phyloP scores from a whole-genome alignment of 2,113 vertebrate species.

The Penelope pileata region DNA sequence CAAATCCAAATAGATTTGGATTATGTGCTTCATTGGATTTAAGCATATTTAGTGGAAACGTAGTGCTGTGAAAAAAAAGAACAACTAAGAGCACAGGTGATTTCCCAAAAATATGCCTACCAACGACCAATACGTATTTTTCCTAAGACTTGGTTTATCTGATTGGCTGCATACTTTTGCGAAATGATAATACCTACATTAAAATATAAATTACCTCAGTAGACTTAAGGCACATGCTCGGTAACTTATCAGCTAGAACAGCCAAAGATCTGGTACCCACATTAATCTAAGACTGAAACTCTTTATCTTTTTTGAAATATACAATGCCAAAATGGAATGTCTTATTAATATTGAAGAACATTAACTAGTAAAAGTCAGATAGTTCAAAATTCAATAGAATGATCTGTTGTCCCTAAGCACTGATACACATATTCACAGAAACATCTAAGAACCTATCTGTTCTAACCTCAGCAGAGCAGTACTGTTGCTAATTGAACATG shows the following conservation, averaged over 20 bases:
- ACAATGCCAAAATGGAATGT: slow-evolving; percentile 50
- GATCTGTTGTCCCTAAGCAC: slow-evolving; percentile 43
- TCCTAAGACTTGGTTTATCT: background rate
- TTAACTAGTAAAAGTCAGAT: slow-evolving; percentile 46
- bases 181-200: background rate
- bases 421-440: background rate
- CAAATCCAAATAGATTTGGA: background rate
- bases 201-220: background rate
- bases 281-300: background rate
- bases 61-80: background rate
- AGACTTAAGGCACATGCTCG: background rate
- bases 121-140: background rate
- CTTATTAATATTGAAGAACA: slow-evolving; percentile 46
- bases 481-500: slow-evolving; percentile 61
- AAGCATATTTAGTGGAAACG: background rate
- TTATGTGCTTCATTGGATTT: background rate
- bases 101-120: background rate
- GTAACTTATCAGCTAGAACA: background rate
- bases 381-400: slow-evolving; percentile 49
- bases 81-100: background rate
- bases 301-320: slow-evolving; percentile 31
- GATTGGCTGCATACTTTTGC: background rate
- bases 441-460: slow-evolving; percentile 41
- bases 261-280: background rate
- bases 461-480: slow-evolving; percentile 19